phyloP scores from a whole-genome alignment of 2,113 vertebrate genomes.

The Variabilichromis moorii region DNA sequence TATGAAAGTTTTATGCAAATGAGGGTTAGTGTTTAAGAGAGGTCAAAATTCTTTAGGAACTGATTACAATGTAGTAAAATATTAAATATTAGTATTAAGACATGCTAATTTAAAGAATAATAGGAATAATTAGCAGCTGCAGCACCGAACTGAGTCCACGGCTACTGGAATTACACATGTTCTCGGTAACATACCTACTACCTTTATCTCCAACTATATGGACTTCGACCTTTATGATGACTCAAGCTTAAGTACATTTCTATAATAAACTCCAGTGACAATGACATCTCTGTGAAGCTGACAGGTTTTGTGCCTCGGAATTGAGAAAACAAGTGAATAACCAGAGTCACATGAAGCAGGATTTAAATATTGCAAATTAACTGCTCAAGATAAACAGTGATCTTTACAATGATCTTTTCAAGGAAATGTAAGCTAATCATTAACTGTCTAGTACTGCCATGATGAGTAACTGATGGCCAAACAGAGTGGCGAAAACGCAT shows the following conservation, averaged over 20 bases:
- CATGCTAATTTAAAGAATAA: not conserved
- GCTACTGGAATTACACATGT: not conserved
- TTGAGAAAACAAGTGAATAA: not conserved
- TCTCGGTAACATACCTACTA: not conserved
- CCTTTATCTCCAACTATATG: not conserved
- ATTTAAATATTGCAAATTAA: not conserved
- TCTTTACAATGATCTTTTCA: not conserved
- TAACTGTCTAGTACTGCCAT: slow-evolving; percentile 8
- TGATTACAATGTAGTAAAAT: not conserved
- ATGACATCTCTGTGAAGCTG: not conserved
- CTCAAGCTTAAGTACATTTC: not conserved
- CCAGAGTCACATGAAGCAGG: not conserved
- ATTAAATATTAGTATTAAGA: not conserved
- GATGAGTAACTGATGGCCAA: slow-evolving; percentile 32
- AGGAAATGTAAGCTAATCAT: slow-evolving; percentile 38
- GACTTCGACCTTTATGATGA: not conserved
- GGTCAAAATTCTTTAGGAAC: not conserved
- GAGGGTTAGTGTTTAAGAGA: not conserved
- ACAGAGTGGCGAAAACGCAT: not conserved
- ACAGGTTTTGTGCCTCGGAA: not conserved
- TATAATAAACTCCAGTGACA: not conserved
- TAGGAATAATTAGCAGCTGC: not conserved
- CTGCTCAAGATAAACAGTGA: not conserved
- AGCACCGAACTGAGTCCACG: not conserved
- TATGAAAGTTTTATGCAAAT: not conserved